These are phyloP conservation scores for Plotosus lineatus DNA, from an alignment of 2,113 vertebrate species.

Conservation along the genomic window DNA sequence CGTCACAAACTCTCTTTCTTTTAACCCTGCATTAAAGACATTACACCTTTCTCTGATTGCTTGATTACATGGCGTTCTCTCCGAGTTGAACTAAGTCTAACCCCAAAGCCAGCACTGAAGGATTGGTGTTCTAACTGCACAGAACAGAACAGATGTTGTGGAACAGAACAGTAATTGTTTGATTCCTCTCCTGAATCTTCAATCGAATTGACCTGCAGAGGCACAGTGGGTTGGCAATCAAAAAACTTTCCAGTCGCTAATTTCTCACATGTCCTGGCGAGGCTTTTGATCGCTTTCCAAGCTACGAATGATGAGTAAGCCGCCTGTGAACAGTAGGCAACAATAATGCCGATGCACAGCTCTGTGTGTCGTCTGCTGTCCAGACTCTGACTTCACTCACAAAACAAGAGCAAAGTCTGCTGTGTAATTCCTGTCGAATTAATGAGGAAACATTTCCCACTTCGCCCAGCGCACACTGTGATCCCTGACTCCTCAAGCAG, in stretches of 20 bases:
- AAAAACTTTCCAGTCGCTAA: constrained; percentile 32
- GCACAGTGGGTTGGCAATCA: constrained; percentile 23
- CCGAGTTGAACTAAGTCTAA: not conserved
- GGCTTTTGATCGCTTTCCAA: constrained; percentile 32
- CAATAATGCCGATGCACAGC: constrained; percentile 24
- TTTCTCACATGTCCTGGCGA: constrained; percentile 26
- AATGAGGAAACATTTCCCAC: constrained; percentile 41
- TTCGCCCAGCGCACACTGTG: constrained; percentile 5
- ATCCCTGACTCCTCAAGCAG: not conserved
- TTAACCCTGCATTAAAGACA: not conserved
- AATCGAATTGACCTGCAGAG: constrained; percentile 5
- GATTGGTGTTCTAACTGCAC: not conserved
- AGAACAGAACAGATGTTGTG: constrained; percentile 18
- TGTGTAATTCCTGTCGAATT: constrained; percentile 31
- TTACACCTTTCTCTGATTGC: not conserved
- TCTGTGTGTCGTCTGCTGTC: constrained; percentile 38
- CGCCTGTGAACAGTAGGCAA: constrained; percentile 37
- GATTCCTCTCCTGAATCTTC: constrained; percentile 22
- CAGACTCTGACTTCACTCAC: constrained; percentile 46
- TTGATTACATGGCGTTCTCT: too few relatives aligned
- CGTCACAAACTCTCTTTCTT: not conserved
- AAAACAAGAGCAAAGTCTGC: constrained; percentile 25
- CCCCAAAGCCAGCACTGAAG: not conserved
- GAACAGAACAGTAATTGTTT: constrained; percentile 33
- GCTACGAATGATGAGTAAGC: constrained; percentile 47